phyloP scores from a whole-genome alignment of 2,797 vertebrate genomes.

The Manis crassicaudata region DNA sequence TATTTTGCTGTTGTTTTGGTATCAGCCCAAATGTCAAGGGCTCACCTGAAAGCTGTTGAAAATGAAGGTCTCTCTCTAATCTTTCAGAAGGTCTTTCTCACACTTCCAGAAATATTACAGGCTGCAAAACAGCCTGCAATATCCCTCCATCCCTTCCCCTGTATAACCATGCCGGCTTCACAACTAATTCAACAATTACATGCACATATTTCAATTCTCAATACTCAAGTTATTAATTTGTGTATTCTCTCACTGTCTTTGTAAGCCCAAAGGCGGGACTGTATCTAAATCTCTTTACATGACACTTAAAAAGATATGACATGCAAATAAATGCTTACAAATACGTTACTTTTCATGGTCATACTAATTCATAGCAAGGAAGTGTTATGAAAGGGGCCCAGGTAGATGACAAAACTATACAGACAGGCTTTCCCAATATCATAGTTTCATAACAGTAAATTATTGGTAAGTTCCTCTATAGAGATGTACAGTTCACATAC shows the following conservation, averaged over 20 bases:
- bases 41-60: neutral
- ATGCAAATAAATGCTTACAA: neutral
- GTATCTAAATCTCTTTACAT: neutral
- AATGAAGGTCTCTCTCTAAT: neutral
- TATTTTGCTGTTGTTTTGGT: neutral
- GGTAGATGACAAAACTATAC: neutral
- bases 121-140: neutral
- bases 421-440: neutral
- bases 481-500: neutral
- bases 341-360: neutral
- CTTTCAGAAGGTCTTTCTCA: conserved; percentile 34
- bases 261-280: neutral
- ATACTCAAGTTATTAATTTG: neutral
- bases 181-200: neutral
- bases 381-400: neutral
- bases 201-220: neutral
- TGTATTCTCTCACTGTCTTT: neutral
- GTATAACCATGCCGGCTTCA: neutral
- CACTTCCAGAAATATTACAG: neutral
- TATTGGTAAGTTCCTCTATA: neutral
- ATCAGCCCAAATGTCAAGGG: neutral
- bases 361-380: neutral
- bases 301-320: neutral
- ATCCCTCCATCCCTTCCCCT: neutral
- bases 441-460: neutral